Percentiles rank a stretch among this genome's conserved stretches.
Conservation (phyloP, 2,113 vertebrate species). For the Cyanoderma ruficeps region DNA sequence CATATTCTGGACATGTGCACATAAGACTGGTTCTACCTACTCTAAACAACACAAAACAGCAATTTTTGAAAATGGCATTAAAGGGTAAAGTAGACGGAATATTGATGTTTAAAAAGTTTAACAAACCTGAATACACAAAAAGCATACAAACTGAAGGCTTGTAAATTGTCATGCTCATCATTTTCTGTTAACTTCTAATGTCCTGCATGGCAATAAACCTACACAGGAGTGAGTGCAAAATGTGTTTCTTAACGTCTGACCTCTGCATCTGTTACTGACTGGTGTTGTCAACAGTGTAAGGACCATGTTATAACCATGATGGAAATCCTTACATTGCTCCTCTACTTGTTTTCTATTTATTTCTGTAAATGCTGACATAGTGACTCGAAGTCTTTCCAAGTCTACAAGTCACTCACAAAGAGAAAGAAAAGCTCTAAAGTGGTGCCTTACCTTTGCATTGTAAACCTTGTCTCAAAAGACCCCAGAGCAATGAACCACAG, state of each 20-base stretch:
- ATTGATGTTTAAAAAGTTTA: not conserved
- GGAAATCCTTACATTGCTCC: not conserved
- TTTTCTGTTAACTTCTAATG: not conserved
- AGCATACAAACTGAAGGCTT: not conserved
- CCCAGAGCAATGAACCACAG: constrained; percentile 98
- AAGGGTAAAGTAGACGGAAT: not conserved
- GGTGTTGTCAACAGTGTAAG: not conserved
- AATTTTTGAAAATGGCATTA: not conserved
- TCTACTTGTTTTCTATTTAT: not conserved
- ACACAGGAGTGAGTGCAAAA: not conserved
- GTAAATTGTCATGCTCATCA: not conserved
- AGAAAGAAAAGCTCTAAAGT: not conserved
- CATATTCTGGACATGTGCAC: not conserved
- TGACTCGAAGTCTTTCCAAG: not conserved
- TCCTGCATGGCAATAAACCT: not conserved
- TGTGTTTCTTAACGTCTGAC: not conserved
- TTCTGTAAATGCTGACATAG: not conserved
- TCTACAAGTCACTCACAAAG: not conserved
- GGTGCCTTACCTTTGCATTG: constrained; percentile 93
- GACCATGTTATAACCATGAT: not conserved
- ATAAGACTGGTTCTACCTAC: not conserved
- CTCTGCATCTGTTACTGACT: not conserved
- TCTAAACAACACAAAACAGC: not conserved
- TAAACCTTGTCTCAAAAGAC: constrained; percentile 95
- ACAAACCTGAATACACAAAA: not conserved